Base-by-base conservation (phyloP, 2,888 invertebrate genomes). In the Blastobasis adustella region DNA sequence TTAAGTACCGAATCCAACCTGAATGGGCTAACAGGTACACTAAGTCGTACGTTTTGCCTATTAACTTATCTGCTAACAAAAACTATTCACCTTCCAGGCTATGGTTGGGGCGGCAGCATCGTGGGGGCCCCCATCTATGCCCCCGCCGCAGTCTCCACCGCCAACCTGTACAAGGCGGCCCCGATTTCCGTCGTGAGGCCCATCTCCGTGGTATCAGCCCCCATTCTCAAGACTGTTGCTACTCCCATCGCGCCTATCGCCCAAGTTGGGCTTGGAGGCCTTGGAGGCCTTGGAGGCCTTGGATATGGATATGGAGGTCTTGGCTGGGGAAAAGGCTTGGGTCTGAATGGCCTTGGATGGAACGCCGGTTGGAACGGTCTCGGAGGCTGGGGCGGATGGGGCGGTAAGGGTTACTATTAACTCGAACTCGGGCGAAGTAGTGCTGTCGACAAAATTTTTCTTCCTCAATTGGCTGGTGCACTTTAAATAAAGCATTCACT, bases 141-240 rank as follows among this genome's bases (percentile, higher is more conserved):
- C 4, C 80, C 82, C 0, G 77, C 80, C 1, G 79, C 81, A 42
- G 69, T 84, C 47, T 87, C 86, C 41, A 69, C 76, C 40, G 77
- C 79, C 6, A 82, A 76, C 64, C 39, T 83, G 8, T 56, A 71
- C 50, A 82, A 74, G 53, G 85, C 82, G 0, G 76, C 83, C 10
- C 82, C 83, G 1, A 82, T 86, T 45, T 71, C 83, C 3, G 55
- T 86, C 7, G 68, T 83, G 56, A 74, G 59, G 47, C 76, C 80
- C 8, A 61, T 69, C 4, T 63, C 69, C 6, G 61, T 80, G 4
- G 56, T 73, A 38, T 65, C 69, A 39, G 72, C 77, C 4, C 76
- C 76, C 3, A 57, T 76, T 1, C 56, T 73, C 4, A 68, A 65
- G 47, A 69, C 70, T 4, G 67, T 76, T 0, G 59, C 23, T 23